phyloP scores from a whole-genome alignment of 2,113 vertebrate species.

The Picathartes gymnocephalus region DNA sequence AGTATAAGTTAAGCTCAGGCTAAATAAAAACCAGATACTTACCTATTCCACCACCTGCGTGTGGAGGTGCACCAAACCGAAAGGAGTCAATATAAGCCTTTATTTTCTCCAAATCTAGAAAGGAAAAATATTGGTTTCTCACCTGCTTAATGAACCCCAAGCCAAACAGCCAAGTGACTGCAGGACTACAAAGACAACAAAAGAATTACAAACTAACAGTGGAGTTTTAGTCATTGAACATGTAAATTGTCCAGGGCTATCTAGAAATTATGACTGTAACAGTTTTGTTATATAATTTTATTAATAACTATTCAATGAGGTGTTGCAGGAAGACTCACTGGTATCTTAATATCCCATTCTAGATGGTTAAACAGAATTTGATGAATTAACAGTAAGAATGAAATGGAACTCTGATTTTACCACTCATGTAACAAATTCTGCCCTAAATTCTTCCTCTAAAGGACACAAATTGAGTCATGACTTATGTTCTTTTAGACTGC shows the following conservation, averaged over 20 bases:
- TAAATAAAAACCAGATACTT: not conserved
- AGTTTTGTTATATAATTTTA: not conserved
- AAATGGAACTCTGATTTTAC: not conserved
- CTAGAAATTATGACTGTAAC: not conserved
- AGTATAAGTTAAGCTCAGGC: not conserved
- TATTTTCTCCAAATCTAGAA: constrained; percentile 96
- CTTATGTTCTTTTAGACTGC: not conserved
- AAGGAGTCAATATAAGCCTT: constrained; percentile 97
- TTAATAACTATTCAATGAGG: not conserved
- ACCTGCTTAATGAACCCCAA: not conserved
- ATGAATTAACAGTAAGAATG: not conserved
- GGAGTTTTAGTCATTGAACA: not conserved
- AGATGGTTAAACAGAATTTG: not conserved
- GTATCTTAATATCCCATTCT: not conserved
- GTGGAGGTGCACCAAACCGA: constrained; percentile 93
- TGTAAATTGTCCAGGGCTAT: not conserved
- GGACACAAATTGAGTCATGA: not conserved
- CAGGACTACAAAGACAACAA: not conserved
- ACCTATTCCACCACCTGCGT: constrained; percentile 97
- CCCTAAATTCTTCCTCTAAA: not conserved
- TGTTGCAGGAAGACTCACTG: not conserved
- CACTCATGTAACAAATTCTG: not conserved
- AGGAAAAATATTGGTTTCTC: not conserved
- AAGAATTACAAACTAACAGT: not conserved
- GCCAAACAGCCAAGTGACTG: not conserved